phyloP scores from a whole-genome alignment of 2,113 vertebrate genomes.

The Microcebus lehilahytsara region DNA sequence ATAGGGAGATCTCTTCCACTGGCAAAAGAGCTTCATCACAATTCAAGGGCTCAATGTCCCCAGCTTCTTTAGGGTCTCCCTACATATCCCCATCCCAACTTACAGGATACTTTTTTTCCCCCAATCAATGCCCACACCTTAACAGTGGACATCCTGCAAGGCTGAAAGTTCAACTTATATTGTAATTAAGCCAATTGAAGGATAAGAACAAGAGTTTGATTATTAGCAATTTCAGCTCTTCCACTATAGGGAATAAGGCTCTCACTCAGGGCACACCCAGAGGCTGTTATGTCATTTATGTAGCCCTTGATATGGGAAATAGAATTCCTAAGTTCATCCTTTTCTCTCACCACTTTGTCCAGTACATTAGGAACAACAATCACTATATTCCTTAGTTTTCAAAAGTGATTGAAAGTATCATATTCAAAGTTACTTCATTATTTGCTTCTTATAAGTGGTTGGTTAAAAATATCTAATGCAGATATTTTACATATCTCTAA shows the following conservation, averaged over 20 bases:
- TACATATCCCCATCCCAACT: background rate
- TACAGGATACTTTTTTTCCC: background rate
- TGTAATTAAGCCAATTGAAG: background rate
- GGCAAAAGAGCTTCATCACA: background rate
- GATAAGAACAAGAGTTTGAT: background rate
- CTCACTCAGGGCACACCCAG: background rate
- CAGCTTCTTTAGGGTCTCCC: background rate
- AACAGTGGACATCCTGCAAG: background rate
- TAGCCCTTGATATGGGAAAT: background rate
- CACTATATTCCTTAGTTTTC: background rate
- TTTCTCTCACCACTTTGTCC: background rate
- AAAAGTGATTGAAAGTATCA: background rate
- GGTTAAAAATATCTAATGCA: background rate
- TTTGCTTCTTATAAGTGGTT: background rate
- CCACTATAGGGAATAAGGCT: background rate
- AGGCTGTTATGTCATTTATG: background rate
- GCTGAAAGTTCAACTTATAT: background rate
- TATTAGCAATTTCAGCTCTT: background rate
- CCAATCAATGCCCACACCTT: background rate
- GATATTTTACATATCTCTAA: background rate
- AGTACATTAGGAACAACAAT: background rate
- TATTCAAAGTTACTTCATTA: background rate
- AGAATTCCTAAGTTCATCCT: background rate
- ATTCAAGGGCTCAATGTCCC: background rate
- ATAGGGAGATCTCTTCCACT: background rate